These are phyloP conservation scores for Struthidea cinerea DNA, from an alignment of 2,113 vertebrate species.

Conservation along the genomic window DNA sequence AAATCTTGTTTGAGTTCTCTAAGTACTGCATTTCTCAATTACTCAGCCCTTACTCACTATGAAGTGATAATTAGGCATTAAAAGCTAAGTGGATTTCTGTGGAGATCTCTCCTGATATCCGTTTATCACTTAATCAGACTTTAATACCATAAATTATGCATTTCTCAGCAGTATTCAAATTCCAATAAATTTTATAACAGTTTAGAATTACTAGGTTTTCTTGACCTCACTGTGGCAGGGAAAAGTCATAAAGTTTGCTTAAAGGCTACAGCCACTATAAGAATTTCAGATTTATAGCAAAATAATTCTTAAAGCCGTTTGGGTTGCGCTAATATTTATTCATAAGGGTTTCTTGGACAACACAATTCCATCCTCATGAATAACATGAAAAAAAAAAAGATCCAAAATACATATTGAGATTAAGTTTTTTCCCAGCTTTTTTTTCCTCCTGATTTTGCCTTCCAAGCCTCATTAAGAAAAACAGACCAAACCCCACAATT, in stretches of 20 bases:
- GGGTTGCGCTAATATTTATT: background rate
- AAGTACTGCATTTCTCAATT: conserved; percentile 8
- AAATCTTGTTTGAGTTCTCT: conserved; percentile 5
- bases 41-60: background rate
- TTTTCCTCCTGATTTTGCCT: background rate
- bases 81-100: conserved; percentile 61
- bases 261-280: background rate
- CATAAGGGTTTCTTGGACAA: background rate
- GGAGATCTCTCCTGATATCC: conserved; percentile 25
- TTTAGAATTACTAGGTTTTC: conserved; percentile 7
- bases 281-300: background rate
- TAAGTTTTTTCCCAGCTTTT: background rate
- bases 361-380: background rate
- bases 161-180: conserved; percentile 25
- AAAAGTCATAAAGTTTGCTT: background rate
- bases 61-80: conserved; percentile 42
- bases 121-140: conserved; percentile 54
- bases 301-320: background rate
- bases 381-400: background rate
- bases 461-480: background rate
- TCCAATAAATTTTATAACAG: conserved; percentile 15
- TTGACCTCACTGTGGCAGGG: background rate
- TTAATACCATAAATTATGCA: conserved; percentile 35
- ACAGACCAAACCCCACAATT: background rate
- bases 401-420: background rate